Evolutionary conservation across 2,113 vertebrate species (phyloP).

Genomic region (Rana temporaria): DNA sequence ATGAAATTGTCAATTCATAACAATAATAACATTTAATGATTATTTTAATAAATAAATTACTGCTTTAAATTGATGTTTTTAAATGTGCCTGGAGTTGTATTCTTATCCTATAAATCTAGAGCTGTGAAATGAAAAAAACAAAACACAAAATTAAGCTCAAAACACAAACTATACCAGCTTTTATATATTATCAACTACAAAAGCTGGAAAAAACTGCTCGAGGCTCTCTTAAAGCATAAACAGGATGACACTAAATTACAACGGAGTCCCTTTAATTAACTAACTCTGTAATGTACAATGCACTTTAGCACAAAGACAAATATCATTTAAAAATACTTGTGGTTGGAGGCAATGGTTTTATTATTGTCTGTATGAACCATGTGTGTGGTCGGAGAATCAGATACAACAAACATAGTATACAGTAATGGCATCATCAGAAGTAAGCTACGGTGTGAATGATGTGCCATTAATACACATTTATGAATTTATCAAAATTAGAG

Average conservation of each 20-base stretch:
- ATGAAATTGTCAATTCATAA: too few species aligned
- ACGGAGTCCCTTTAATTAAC: slow-evolving; percentile 22
- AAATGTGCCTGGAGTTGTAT: too few species aligned
- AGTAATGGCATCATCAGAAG: background rate
- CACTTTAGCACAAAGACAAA: background rate
- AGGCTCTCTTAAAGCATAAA: slow-evolving; percentile 6
- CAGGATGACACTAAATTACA: slow-evolving; percentile 23
- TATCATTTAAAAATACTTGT: slow-evolving; percentile 10
- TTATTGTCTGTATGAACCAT: background rate
- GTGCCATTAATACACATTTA: too few species aligned
- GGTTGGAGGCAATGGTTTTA: slow-evolving; percentile 6
- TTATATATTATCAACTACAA: slow-evolving; percentile 7
- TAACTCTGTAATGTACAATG: background rate
- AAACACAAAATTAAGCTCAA: background rate
- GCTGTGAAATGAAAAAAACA: background rate
- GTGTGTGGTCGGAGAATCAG: slow-evolving; percentile 1
- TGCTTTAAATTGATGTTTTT: too few species aligned
- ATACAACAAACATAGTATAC: background rate
- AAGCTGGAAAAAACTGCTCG: background rate
- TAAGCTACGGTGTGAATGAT: background rate
- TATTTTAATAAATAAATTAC: too few species aligned
- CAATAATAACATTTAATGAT: too few species aligned
- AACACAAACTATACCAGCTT: slow-evolving; percentile 7
- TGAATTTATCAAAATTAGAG: too few species aligned
- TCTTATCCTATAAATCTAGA: too few species aligned